These are phyloP conservation scores for Lophotis ruficrista DNA, from an alignment of 2,113 vertebrate species.

Conservation along the genomic window DNA sequence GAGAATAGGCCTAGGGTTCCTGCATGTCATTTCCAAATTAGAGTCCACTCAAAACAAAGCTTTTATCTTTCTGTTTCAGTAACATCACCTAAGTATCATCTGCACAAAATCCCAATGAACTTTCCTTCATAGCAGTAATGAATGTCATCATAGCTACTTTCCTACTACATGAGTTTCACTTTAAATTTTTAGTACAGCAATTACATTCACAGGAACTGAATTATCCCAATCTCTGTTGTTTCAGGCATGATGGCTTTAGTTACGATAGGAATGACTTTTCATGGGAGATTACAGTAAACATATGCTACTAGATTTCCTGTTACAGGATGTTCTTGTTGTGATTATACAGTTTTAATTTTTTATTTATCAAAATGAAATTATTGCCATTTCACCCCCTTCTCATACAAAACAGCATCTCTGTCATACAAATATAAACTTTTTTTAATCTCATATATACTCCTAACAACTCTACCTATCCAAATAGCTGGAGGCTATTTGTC, in stretches of 20 bases:
- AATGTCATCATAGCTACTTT: slow-evolving; percentile 9
- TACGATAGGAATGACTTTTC: not conserved
- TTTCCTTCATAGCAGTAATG: slow-evolving; percentile 9
- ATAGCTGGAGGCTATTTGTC: not conserved
- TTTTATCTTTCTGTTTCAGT: not conserved
- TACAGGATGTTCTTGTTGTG: not conserved
- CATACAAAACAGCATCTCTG: not conserved
- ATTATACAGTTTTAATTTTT: slow-evolving; percentile 22
- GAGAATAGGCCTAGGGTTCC: not conserved
- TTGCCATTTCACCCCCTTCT: not conserved
- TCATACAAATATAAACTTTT: not conserved
- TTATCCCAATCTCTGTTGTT: slow-evolving; percentile 27
- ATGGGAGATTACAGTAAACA: slow-evolving; percentile 31
- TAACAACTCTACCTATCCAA: not conserved
- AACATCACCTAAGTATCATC: not conserved
- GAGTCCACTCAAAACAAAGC: not conserved
- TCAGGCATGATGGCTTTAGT: slow-evolving; percentile 10
- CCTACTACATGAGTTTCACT: not conserved
- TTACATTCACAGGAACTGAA: slow-evolving; percentile 28
- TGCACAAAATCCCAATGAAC: not conserved
- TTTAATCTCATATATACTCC: not conserved
- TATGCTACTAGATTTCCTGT: not conserved
- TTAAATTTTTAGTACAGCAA: slow-evolving; percentile 43
- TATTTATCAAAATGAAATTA: slow-evolving; percentile 34
- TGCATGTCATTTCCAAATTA: not conserved